A percentile compares a stretch with the other conserved stretches of the same genome.
These are phyloP conservation scores for Arctocebus calabarensis DNA, from an alignment of 2,797 vertebrate genomes.

Conservation along the genomic window DNA sequence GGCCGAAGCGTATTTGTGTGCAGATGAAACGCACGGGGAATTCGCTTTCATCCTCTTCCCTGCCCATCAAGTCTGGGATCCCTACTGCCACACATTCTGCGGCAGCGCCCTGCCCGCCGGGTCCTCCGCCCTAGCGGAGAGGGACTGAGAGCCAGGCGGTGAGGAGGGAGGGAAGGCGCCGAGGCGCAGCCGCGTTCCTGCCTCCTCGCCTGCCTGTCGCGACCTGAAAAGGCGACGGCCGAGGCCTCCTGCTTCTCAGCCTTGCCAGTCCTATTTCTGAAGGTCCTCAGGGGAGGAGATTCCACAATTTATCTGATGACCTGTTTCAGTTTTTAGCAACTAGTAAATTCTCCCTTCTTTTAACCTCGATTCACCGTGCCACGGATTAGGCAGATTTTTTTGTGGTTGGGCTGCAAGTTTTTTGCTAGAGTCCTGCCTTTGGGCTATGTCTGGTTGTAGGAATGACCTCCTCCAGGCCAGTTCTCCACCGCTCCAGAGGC, in stretches of 20 bases:
- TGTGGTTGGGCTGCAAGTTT: neutral
- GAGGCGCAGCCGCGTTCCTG: neutral
- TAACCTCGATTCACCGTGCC: constrained; percentile 62
- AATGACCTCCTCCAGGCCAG: neutral
- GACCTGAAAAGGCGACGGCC: constrained; percentile 36
- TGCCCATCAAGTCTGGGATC: neutral
- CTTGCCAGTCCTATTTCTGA: constrained; percentile 24
- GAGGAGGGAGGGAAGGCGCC: neutral
- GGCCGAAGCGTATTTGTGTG: neutral
- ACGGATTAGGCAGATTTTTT: neutral
- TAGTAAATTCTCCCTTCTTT: constrained; percentile 67
- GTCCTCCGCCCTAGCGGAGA: neutral
- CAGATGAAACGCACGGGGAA: neutral
- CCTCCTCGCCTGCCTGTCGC: neutral
- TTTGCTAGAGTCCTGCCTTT: neutral
- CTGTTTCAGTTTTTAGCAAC: constrained; percentile 75
- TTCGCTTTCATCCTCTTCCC: neutral
- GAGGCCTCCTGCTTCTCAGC: neutral
- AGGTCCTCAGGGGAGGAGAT: constrained; percentile 69
- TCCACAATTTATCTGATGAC: constrained; percentile 72
- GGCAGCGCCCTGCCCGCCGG: neutral
- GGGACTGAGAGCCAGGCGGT: neutral
- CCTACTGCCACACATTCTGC: neutral
- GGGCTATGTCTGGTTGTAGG: neutral
- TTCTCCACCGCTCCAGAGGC: neutral